These are phyloP conservation scores for Nephrotoma flavescens DNA, from an alignment of 2,888 invertebrate species.

Conservation along the genomic window DNA sequence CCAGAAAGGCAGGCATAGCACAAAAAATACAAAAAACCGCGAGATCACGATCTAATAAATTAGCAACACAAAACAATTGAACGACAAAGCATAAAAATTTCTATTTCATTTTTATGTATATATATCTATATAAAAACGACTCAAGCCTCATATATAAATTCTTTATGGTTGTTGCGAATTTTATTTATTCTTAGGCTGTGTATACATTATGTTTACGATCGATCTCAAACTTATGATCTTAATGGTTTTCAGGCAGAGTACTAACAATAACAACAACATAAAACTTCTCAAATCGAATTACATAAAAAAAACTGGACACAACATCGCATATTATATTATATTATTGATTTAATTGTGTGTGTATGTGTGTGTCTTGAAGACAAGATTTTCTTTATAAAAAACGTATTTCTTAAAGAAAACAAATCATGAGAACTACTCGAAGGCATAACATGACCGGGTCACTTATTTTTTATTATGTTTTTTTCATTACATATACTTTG, in stretches of 20 bases:
- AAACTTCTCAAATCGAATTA: neutral
- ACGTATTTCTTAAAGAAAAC: neutral
- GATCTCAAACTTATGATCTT: neutral
- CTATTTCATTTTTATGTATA: neutral
- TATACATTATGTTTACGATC: neutral
- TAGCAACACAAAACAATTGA: neutral
- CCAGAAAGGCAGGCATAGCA: neutral
- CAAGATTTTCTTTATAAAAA: neutral
- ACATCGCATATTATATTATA: neutral
- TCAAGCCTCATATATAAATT: neutral
- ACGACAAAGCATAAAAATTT: neutral
- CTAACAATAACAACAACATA: neutral
- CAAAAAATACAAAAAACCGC: neutral
- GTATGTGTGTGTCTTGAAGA: neutral
- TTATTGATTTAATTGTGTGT: no score
- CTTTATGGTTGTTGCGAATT: neutral
- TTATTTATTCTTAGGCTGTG: neutral
- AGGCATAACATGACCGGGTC: slow-evolving; percentile 3
- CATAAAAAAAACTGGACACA: neutral
- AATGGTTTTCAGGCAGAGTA: neutral
- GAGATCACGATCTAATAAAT: neutral
- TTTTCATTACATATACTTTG: neutral
- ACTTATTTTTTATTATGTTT: neutral
- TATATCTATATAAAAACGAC: neutral
- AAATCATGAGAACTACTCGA: slow-evolving; percentile 5